These are phyloP conservation scores for Aphelocoma californica DNA, from an alignment of 2,797 vertebrate genomes.

Conservation along the genomic window DNA sequence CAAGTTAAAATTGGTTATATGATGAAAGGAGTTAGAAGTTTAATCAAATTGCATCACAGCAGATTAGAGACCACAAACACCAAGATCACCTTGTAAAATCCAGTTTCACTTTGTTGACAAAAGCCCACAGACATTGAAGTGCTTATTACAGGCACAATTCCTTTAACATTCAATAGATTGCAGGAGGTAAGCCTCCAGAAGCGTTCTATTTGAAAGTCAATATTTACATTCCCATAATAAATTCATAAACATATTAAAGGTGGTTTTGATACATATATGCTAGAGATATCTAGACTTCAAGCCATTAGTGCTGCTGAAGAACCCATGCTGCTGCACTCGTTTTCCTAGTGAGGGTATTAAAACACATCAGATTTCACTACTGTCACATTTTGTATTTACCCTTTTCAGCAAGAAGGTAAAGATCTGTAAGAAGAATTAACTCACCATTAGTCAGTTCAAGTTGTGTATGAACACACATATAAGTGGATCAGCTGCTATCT, in stretches of 20 bases:
- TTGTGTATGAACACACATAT: background rate
- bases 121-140: background rate
- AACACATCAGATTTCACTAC: background rate
- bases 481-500: background rate
- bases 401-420: background rate
- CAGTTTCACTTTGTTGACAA: background rate
- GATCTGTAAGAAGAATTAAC: background rate
- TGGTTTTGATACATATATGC: background rate
- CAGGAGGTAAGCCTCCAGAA: background rate
- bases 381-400: background rate
- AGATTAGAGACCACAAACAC: background rate
- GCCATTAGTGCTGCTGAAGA: background rate
- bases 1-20: background rate
- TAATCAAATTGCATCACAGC: background rate
- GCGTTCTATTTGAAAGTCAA: background rate
- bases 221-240: background rate
- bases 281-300: background rate
- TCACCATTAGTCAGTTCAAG: background rate
- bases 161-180: background rate
- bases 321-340: background rate
- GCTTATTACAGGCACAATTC: background rate
- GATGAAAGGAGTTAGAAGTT: background rate
- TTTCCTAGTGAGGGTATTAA: background rate
- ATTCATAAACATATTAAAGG: background rate
- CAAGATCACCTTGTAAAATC: background rate